Base-by-base conservation (phyloP, 2,888 invertebrate species). In the Eurytoma adleriae region DNA sequence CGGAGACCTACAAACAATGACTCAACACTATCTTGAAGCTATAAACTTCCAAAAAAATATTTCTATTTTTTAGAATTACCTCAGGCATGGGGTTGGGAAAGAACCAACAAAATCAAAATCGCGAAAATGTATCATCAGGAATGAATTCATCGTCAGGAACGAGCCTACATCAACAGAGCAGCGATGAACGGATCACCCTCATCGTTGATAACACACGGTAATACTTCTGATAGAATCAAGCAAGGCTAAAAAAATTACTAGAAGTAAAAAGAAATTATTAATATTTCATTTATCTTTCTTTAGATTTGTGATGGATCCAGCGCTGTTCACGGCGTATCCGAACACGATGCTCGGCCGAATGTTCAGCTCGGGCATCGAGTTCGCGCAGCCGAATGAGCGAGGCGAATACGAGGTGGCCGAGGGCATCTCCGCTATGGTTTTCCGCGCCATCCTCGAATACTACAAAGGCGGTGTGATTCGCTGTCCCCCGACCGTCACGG, bases 261-360 rank as follows among this genome's bases (percentile, higher is more conserved):
- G 0, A 2, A 69, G n/a, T 2, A 54, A 67, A 54, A 50, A 13
- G 1, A 5, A 18, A 16, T 54, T 2, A n/a, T 1, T 54, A 1
- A 52, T 18, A 40, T 12, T 18, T 12, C 40, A 18, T 2, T 56
- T 5, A 18, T 40, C 12, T 13, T 7, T n/a, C 71, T 82, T 14
- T 48, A 90, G 90, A 83, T 98, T 98, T 90, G 95, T 99, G 66
- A 95, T 99, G 27, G 98, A 99, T 91, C 97, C 97, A 7, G 95
- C 96, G 1, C 93, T 99, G 82, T 97, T 99, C 88, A 96, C 96
- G 13, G 96, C 97, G 2, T 97, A 99, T 91, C 98, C 99, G 0
- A 98, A 99, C 89, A 99, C 99, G 0, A 99, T 99, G 99, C 92
- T 99, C 52, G 99, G 99, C n/a, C 94, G 98, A 86, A 99, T 99